Percentiles rank a stretch among this genome's conserved stretches.
Evolutionary conservation across 2,888 invertebrate species (phyloP).

Genomic region (Meta bourneti): DNA sequence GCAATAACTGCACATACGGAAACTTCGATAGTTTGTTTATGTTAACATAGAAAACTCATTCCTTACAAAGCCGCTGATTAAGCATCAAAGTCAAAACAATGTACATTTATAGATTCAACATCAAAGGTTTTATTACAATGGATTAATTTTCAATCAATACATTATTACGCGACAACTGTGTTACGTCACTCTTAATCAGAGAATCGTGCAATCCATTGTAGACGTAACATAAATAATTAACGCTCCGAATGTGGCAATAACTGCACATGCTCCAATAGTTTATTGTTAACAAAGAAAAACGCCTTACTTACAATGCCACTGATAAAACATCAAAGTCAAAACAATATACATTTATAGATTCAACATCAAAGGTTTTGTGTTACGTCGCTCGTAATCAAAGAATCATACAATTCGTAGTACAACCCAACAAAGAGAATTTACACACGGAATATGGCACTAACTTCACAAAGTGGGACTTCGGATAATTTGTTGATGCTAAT

Average conservation of each 20-base stretch:
- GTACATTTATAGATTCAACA: neutral
- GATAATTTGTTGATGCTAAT: too few relatives aligned
- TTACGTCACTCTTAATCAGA: too few relatives aligned
- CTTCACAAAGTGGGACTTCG: too few relatives aligned
- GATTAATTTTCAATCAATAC: neutral
- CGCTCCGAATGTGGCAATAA: neutral
- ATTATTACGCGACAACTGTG: neutral
- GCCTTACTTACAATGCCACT: neutral
- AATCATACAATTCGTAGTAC: neutral
- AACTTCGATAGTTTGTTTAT: too few relatives aligned
- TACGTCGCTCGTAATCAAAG: too few relatives aligned
- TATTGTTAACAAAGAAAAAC: too few relatives aligned
- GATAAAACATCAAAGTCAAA: neutral
- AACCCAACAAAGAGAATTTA: neutral
- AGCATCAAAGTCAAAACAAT: neutral
- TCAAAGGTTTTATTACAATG: neutral
- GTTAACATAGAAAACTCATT: too few relatives aligned
- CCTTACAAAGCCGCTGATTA: neutral
- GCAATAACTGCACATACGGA: neutral
- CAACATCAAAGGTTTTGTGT: neutral
- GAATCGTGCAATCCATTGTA: neutral
- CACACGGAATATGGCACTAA: conserved; percentile 1
- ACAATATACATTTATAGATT: neutral
- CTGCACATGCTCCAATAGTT: too few relatives aligned
- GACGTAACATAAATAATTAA: neutral